A percentile compares a stretch with the other conserved stretches of the same genome.
phyloP scores from a whole-genome alignment of 2,888 invertebrate species.

The Anthophora plumipes region DNA sequence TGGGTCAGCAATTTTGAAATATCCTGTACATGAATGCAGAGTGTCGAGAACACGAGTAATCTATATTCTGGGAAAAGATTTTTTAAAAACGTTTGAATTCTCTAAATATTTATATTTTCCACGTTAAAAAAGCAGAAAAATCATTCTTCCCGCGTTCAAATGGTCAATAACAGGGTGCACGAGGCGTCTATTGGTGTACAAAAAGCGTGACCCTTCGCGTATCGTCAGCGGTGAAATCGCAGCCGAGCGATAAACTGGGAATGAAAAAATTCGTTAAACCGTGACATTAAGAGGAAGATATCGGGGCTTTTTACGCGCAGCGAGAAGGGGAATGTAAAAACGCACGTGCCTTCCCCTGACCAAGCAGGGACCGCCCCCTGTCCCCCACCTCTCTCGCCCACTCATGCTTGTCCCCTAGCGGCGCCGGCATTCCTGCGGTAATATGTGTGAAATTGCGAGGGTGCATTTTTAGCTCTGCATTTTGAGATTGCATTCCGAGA shows the following conservation, averaged over 20 bases:
- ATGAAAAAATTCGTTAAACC: conserved; percentile 59
- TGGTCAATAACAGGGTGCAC: too few relatives aligned
- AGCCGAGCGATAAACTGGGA: conserved; percentile 21
- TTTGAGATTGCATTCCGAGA: conserved; percentile 76
- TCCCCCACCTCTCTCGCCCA: conserved; percentile 43
- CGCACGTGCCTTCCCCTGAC: conserved; percentile 61
- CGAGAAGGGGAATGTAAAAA: conserved; percentile 70
- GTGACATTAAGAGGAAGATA: conserved; percentile 59
- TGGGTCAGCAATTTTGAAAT: too few relatives aligned
- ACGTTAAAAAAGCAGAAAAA: too few relatives aligned
- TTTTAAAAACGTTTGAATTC: too few relatives aligned
- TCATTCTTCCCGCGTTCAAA: too few relatives aligned
- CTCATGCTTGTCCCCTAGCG: conserved; percentile 44
- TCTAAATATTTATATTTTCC: too few relatives aligned
- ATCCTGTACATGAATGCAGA: too few relatives aligned
- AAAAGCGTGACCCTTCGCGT: not conserved
- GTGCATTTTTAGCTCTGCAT: conserved; percentile 78
- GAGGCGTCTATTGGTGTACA: not conserved
- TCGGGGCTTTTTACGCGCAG: conserved; percentile 65
- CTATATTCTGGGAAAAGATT: too few relatives aligned
- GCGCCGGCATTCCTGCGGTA: conserved; percentile 73
- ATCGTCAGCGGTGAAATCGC: not conserved
- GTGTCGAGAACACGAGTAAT: too few relatives aligned
- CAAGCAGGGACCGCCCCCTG: conserved; percentile 47
- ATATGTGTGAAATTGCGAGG: conserved; percentile 78